These are phyloP conservation scores for Panthera uncia DNA, from an alignment of 2,113 vertebrate genomes.

Conservation along the genomic window DNA sequence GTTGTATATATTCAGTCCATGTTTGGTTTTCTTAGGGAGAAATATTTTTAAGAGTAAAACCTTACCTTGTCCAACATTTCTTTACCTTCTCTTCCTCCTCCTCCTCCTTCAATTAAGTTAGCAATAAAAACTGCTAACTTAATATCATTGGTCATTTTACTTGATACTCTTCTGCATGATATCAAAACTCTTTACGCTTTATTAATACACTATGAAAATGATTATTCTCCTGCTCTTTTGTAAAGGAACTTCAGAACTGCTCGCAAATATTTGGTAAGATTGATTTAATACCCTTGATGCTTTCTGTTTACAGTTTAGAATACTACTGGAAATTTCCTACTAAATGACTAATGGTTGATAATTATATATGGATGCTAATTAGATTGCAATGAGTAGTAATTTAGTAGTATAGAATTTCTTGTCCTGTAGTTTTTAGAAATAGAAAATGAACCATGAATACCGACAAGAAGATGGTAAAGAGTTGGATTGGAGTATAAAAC, in stretches of 20 bases:
- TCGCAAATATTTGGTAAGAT: neutral
- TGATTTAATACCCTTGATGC: neutral
- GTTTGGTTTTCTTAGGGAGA: slow-evolving; percentile 6
- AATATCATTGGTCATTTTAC: slow-evolving; percentile 9
- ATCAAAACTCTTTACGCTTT: neutral
- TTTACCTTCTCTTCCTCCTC: slow-evolving; percentile 5
- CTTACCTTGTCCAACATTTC: neutral
- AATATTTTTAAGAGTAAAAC: slow-evolving; percentile 3
- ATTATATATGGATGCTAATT: neutral
- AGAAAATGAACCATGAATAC: neutral
- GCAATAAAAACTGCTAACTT: neutral
- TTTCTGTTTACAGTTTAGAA: slow-evolving; percentile 22
- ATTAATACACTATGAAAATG: neutral
- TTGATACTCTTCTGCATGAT: neutral
- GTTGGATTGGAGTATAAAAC: neutral
- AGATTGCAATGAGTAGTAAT: slow-evolving; percentile 1
- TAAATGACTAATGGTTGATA: slow-evolving; percentile 33
- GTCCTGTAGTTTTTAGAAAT: neutral
- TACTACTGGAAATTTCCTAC: slow-evolving; percentile 10
- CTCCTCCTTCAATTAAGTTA: neutral
- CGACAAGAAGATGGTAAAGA: neutral
- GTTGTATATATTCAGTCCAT: neutral
- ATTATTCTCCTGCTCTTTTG: neutral
- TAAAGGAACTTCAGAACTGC: slow-evolving; percentile 15
- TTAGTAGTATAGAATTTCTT: neutral